Percentiles rank a stretch among this genome's conserved stretches.
Evolutionary conservation across 1,140 invertebrate genomes (phyloP).

Genomic region (Calliopsis andreniformis): DNA sequence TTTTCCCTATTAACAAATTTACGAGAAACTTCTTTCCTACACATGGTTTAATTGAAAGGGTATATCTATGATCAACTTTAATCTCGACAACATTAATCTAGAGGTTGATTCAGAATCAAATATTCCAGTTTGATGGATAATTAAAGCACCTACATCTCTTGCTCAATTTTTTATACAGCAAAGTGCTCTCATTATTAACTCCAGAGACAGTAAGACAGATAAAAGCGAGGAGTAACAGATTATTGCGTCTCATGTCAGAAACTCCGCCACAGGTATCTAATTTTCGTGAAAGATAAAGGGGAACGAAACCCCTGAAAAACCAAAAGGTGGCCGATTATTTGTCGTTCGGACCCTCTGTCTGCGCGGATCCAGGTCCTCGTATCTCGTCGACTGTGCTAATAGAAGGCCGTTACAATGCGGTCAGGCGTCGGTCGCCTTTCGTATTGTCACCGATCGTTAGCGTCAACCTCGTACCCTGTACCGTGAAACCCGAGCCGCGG

Average conservation of each 20-base stretch:
- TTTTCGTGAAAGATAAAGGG: background rate
- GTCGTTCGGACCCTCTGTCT: slow-evolving; percentile 40
- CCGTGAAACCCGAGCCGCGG: slow-evolving; percentile 36
- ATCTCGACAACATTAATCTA: background rate
- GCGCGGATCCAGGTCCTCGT: slow-evolving; percentile 23
- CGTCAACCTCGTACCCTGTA: slow-evolving; percentile 39
- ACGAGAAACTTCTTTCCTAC: background rate
- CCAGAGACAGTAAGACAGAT: no score
- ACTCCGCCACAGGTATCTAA: no score
- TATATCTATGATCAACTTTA: background rate
- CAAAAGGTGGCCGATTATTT: slow-evolving; percentile 41
- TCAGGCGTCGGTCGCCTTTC: slow-evolving; percentile 48
- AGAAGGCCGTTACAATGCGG: slow-evolving; percentile 47
- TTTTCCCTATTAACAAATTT: slow-evolving; percentile 4
- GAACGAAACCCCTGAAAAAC: background rate
- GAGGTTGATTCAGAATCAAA: no score
- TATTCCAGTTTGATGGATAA: no score
- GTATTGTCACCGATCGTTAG: slow-evolving; percentile 51
- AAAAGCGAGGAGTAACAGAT: no score
- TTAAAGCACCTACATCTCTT: no score
- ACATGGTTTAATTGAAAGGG: background rate
- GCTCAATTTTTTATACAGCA: no score
- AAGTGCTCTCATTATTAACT: no score
- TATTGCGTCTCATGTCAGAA: background rate
- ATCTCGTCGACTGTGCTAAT: slow-evolving; percentile 48